These are phyloP conservation scores for Pocillopora meandrina DNA, from an alignment of 92 coral and sea anemone genomes.

Conservation along the genomic window DNA sequence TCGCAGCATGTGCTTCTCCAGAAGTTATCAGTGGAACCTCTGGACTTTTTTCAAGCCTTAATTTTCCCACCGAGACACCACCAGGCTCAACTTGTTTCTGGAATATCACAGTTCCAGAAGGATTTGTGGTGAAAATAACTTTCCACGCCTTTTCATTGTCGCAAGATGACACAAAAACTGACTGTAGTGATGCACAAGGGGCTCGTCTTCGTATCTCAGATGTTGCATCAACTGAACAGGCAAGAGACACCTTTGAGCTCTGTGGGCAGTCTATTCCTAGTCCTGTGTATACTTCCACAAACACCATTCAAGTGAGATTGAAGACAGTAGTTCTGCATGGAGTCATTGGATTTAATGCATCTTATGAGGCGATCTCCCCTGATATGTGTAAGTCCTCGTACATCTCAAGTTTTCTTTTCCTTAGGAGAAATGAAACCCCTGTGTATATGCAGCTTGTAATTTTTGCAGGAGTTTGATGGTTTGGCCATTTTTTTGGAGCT, in stretches of 20 bases:
- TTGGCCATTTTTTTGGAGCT: no score
- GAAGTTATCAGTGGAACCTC: not conserved
- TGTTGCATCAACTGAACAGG: no score
- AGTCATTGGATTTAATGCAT: slow-evolving; percentile 1
- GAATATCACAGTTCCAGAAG: slow-evolving; percentile 39
- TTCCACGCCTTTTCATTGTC: not conserved
- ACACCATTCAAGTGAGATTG: not conserved
- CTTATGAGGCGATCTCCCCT: slow-evolving; percentile 1
- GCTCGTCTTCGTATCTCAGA: not conserved
- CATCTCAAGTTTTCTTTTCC: not conserved
- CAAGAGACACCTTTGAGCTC: not conserved
- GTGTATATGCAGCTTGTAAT: no score
- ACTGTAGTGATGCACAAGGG: not conserved
- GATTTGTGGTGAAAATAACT: not conserved
- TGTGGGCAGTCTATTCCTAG: slow-evolving; percentile 6
- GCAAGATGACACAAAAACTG: not conserved
- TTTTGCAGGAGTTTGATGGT: no score
- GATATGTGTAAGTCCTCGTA: not conserved
- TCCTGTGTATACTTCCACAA: slow-evolving; percentile 16
- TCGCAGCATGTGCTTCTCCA: not conserved
- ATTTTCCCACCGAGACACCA: not conserved
- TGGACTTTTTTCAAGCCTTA: slow-evolving; percentile 4
- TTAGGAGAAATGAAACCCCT: no score
- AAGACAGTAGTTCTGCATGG: not conserved
- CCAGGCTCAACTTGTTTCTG: not conserved